Base-by-base conservation (phyloP, 2,113 vertebrate species). In the Nyctereutes procyonoides region DNA sequence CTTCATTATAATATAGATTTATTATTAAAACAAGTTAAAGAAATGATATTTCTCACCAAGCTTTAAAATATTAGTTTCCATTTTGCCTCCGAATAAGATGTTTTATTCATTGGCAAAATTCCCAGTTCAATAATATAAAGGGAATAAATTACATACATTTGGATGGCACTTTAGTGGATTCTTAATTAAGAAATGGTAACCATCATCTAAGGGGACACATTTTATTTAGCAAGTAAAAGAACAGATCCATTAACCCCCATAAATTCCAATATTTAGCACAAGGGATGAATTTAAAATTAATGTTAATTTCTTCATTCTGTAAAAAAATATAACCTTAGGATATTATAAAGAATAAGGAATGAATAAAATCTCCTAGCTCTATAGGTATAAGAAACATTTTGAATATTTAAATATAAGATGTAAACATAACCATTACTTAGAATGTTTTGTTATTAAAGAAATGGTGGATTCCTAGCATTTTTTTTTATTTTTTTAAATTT, bases 41-140 rank as follows among this genome's bases (percentile, higher is more conserved):
- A 94, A 98, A 98, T 97, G 35, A 84, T 98, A 96, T 98, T 98
- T 98, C 97, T 95, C 93, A 98, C 98, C 87, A 97, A 97, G 96
- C 19, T 94, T 74, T 96, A 97, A 98, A 98, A 95, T 96, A 97
- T 96, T 98, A 0, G 0, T 93, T 98, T 97, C 3, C 0, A 95
- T 97, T 95, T 98, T 98, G 86, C 73, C 90, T 92, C 87, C 97
- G 97, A 98, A 98, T 97, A 97, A 97, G 95, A 97, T 98, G 93
- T 98, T 98, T 98, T 98, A 98, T 97, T 98, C 98, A 98, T 97
- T 98, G 98, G 98, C 98, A 98, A 97, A 97, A 98, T 98, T 97
- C 98, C 98, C 98, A 98, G 98, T 96, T 81, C 92, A 97, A 96
- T 98, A 98, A 97, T 97, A 98, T 93, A 96, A 98, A 84, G n/a